These are phyloP conservation scores for Esox lucius DNA, from an alignment of 2,797 vertebrate genomes.

Conservation along the genomic window DNA sequence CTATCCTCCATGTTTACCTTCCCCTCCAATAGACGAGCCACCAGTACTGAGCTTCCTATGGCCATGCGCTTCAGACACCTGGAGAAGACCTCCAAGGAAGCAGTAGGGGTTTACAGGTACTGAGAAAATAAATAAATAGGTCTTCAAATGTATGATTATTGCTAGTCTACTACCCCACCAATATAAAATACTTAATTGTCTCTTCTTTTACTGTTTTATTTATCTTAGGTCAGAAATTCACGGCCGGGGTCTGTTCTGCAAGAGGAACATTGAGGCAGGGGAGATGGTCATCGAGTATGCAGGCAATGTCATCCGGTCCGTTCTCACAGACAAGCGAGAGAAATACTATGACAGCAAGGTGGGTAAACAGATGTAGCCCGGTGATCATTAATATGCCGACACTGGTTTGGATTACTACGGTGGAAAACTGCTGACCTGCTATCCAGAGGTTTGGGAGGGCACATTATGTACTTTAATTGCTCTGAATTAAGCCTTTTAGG, in stretches of 20 bases:
- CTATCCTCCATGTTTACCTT: neutral
- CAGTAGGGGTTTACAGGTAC: constrained; percentile 94
- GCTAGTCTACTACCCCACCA: no score
- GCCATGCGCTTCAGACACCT: constrained; percentile 93
- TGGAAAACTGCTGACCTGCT: neutral
- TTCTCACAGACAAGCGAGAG: constrained; percentile 90
- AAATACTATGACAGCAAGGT: constrained; percentile 94
- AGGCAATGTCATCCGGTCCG: constrained; percentile 87
- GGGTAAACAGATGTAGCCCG: constrained; percentile 10
- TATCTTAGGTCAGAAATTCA: constrained; percentile 84
- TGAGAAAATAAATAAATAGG: neutral
- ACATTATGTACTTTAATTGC: no score
- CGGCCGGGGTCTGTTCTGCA: constrained; percentile 91
- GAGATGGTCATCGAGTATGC: constrained; percentile 97
- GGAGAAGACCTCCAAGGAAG: constrained; percentile 91
- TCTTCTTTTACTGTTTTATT: neutral
- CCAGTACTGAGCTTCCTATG: constrained; percentile 91
- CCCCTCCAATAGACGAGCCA: constrained; percentile 78
- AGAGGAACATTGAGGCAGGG: constrained; percentile 89
- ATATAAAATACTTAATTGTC: neutral
- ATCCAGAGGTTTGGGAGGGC: no score
- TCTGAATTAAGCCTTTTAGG: no score
- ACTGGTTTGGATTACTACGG: neutral
- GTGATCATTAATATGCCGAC: neutral
- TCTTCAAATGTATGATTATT: no score